A percentile compares a stretch with the other conserved stretches of the same genome.
phyloP scores from a whole-genome alignment of 2,113 vertebrate species.

The Leuciscus idus region DNA sequence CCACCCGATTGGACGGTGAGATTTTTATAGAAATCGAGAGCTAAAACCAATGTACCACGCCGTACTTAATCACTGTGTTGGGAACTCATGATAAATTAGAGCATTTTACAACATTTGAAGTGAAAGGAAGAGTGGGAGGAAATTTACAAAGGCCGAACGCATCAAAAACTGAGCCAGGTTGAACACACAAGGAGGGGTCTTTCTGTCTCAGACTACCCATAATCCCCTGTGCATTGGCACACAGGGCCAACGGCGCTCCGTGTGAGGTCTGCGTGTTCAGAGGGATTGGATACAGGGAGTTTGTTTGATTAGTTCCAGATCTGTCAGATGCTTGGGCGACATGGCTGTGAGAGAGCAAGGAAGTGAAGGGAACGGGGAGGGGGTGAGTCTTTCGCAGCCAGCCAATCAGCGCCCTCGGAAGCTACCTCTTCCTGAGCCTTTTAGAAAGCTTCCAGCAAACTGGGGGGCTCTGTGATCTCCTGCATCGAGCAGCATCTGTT shows the following conservation, averaged over 20 bases:
- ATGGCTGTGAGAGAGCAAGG: conserved; percentile 38
- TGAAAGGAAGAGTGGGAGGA: conserved; percentile 7
- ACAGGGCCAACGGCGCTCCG: conserved; percentile 13
- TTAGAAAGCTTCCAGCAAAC: conserved; percentile 43
- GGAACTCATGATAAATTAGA: conserved; percentile 4
- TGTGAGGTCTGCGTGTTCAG: conserved; percentile 46
- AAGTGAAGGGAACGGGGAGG: not conserved
- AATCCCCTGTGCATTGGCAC: conserved; percentile 42
- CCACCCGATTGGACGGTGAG: not conserved
- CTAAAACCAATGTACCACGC: not conserved
- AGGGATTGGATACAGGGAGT: conserved; percentile 41
- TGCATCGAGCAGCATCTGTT: conserved; percentile 39
- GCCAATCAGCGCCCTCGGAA: conserved; percentile 37
- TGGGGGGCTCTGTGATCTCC: conserved; percentile 31
- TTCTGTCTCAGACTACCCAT: conserved; percentile 45
- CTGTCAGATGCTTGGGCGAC: conserved; percentile 46
- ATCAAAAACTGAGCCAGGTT: conserved; percentile 38
- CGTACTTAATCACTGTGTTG: conserved; percentile 9
- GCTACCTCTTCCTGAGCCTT: conserved; percentile 34
- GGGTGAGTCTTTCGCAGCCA: not conserved
- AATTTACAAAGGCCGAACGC: not conserved
- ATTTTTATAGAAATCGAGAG: not conserved
- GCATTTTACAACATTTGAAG: conserved; percentile 11
- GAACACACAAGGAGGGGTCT: conserved; percentile 38
- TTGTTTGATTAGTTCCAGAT: conserved; percentile 58